phyloP scores from a whole-genome alignment of 2,113 vertebrate genomes.

The Silurus asotus region DNA sequence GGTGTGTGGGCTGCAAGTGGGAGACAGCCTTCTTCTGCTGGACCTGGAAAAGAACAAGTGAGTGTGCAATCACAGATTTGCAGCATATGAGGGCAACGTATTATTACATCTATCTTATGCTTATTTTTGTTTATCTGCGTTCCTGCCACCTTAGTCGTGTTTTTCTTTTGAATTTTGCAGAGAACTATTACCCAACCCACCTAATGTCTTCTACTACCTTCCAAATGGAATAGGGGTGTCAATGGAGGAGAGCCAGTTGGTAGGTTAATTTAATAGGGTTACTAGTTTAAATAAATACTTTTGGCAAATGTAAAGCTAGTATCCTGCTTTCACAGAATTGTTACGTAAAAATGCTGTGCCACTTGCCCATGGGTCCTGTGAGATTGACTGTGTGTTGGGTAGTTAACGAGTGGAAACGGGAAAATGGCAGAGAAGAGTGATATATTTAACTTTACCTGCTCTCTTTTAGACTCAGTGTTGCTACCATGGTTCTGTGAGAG shows the following conservation, averaged over 20 bases:
- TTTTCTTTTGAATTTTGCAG: conserved; percentile 63
- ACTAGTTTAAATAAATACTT: neutral
- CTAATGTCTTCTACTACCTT: conserved; percentile 80
- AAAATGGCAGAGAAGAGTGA: neutral
- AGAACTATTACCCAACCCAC: conserved; percentile 72
- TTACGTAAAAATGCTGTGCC: neutral
- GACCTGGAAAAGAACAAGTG: conserved; percentile 86
- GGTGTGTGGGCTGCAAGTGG: conserved; percentile 74
- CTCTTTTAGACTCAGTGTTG: conserved; percentile 80
- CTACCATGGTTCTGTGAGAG: conserved; percentile 76
- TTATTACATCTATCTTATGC: neutral
- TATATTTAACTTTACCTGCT: conserved; percentile 23
- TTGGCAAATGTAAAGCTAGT: neutral
- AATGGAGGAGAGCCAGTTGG: conserved; percentile 67
- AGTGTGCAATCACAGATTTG: conserved; percentile 54
- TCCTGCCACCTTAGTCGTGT: neutral
- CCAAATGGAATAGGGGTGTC: conserved; percentile 76
- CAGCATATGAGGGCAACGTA: neutral
- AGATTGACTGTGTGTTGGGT: neutral
- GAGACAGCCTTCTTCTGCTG: conserved; percentile 70
- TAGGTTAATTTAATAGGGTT: conserved; percentile 61
- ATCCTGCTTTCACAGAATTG: neutral
- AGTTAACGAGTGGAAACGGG: neutral
- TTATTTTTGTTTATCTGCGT: conserved; percentile 28
- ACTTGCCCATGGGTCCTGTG: neutral